phyloP scores from a whole-genome alignment of 2,113 vertebrate species.

The Hemibagrus wyckioides region DNA sequence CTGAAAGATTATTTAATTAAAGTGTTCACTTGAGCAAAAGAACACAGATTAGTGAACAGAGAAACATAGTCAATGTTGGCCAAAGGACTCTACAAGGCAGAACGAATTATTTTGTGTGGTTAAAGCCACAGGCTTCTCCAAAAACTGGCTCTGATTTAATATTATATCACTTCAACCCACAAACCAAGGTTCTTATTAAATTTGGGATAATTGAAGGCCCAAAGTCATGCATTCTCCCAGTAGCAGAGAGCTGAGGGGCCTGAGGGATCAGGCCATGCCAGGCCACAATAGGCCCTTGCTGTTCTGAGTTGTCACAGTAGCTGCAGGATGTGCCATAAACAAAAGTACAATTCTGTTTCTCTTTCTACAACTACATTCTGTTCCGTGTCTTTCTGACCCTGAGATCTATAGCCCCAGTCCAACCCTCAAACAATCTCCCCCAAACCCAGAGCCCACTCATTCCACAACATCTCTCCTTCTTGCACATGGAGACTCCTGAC shows the following conservation, averaged over 20 bases:
- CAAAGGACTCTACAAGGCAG: conserved; percentile 47
- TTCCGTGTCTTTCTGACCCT: conserved; percentile 26
- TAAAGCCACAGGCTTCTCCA: conserved; percentile 49
- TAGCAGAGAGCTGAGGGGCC: conserved; percentile 33
- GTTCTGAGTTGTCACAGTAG: conserved; percentile 52
- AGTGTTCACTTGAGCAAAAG: conserved; percentile 17
- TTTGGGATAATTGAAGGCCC: conserved; percentile 55
- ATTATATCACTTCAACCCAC: conserved; percentile 59
- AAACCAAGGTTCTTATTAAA: conserved; percentile 61
- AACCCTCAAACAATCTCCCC: conserved; percentile 8
- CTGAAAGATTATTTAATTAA: conserved; percentile 33
- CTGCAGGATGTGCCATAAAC: conserved; percentile 47
- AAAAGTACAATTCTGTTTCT: conserved; percentile 34
- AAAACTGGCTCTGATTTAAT: conserved; percentile 58
- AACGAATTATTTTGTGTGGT: conserved; percentile 47
- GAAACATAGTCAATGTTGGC: conserved; percentile 29
- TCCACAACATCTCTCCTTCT: neutral
- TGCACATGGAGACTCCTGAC: conserved; percentile 8
- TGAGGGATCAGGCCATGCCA: conserved; percentile 21
- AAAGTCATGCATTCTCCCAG: conserved; percentile 37
- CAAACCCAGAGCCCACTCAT: conserved; percentile 4
- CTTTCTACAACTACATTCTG: conserved; percentile 29
- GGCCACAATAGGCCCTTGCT: conserved; percentile 37
- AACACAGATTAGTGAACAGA: conserved; percentile 32
- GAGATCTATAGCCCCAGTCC: neutral